Evolutionary conservation across 37 sponge, comb jelly and placozoan genomes (phyloP).

Genomic region (Eunapius fragilis): DNA sequence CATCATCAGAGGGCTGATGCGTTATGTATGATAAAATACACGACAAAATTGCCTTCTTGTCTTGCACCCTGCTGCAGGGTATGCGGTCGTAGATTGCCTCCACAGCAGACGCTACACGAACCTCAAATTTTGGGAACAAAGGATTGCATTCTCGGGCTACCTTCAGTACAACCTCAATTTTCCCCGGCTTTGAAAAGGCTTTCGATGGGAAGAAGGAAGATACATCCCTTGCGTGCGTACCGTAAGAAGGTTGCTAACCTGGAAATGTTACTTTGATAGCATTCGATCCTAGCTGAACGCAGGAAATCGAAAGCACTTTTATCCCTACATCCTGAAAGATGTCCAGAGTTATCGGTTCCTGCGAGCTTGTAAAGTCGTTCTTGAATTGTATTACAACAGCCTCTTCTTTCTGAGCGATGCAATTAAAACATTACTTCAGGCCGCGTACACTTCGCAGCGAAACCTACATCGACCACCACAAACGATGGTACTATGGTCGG

Average conservation of each 20-base stretch:
- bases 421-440: background rate
- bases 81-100: constrained; percentile 32
- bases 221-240: background rate
- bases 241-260: constrained; percentile 4
- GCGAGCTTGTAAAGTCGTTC: constrained; percentile 12
- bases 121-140: constrained; percentile 32
- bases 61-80: background rate
- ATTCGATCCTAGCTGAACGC: constrained; percentile 27
- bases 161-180: constrained; percentile 14
- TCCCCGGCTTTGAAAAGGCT: constrained; percentile 36
- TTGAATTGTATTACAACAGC: constrained; percentile 36
- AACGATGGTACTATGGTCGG: background rate
- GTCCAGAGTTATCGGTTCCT: constrained; percentile 4
- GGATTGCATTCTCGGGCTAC: background rate
- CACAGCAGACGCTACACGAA: constrained; percentile 24
- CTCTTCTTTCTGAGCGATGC: constrained; percentile 21
- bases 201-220: background rate
- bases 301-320: background rate
- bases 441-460: background rate
- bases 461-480: background rate
- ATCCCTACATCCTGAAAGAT: background rate
- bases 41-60: constrained; percentile 16
- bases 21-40: constrained; percentile 32
- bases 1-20: constrained; percentile 9
- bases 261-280: constrained; percentile 37